Base-by-base conservation (phyloP, 2,113 vertebrate species). In the Osmerus mordax region DNA sequence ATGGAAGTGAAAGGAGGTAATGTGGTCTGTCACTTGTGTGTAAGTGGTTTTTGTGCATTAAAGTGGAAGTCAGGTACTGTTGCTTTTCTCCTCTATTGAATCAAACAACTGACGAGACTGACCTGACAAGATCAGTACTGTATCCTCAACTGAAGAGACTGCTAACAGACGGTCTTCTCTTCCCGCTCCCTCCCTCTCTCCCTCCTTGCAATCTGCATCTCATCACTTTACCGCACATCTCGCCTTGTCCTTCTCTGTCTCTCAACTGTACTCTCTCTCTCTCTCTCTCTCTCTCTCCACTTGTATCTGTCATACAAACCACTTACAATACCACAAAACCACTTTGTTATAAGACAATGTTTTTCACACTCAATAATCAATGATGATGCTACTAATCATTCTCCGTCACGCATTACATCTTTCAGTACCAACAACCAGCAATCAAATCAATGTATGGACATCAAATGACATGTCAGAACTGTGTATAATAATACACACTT, bases 1-100 rank as follows among this genome's bases (percentile, higher is more conserved):
- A 88, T 87, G 77, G 85, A 87, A 86, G 78, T 84, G 87, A 86
- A 82, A 78, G 78, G 82, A 82, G 78, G 82, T 86, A 84, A 85
- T 84, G 83, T 81, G 80, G 72, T 81, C 80, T 87, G 83, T 83
- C 82, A 86, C 76, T 85, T 80, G 83, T 83, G 80, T 83, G 83
- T 83, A 81, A 84, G 79, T 84, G 85, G 76, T 81, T 73, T 85
- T 78, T 86, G 81, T 82, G 83, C 87, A 82, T 81, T 83, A 86
- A 79, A 73, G 72, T 80, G 82, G 82, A 86, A 83, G 79, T 52
- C 72, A 77, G 73, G 73, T 74, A 67, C 66, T 11, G 14, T 56
- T 56, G 13, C 52, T 23, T 60, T 36, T 69, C 4, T 47, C 23
- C 68, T 74, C 65, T 63, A 69, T 66, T 72, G 76, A 62, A 69